Conservation (phyloP, 2,797 vertebrate species). For the Sparidentex hasta region DNA sequence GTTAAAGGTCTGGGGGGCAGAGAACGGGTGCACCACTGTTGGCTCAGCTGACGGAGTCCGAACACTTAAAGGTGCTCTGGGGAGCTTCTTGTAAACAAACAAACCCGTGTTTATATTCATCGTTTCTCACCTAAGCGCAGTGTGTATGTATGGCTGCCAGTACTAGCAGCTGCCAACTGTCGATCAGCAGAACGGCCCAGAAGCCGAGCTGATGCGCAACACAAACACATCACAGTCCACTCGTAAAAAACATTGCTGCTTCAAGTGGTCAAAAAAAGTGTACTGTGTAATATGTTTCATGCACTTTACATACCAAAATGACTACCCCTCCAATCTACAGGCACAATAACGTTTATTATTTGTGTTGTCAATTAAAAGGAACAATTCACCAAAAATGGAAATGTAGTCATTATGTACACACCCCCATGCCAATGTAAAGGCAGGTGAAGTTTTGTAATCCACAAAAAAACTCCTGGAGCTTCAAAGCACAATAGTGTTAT, state of each 20-base stretch:
- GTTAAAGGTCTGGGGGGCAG: conserved; percentile 31
- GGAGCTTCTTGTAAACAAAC: neutral
- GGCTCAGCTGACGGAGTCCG: neutral
- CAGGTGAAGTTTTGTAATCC: no score
- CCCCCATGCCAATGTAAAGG: no score
- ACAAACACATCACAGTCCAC: neutral
- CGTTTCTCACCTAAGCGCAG: neutral
- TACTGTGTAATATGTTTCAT: no score
- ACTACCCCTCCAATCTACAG: no score
- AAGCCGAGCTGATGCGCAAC: neutral
- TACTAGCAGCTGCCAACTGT: neutral
- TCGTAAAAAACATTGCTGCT: neutral
- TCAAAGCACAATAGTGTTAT: no score
- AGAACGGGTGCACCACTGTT: neutral
- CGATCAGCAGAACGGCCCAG: neutral
- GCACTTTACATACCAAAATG: neutral
- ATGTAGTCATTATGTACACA: no score
- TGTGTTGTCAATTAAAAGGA: neutral
- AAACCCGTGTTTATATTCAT: neutral
- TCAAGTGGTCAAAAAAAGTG: neutral
- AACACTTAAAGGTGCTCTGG: neutral
- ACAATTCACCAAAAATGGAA: no score
- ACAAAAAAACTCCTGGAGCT: no score
- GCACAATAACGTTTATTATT: neutral
- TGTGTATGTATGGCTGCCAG: neutral